These are phyloP conservation scores for Mormyrops attenuatus DNA, from an alignment of 2,797 vertebrate genomes.

Conservation along the genomic window DNA sequence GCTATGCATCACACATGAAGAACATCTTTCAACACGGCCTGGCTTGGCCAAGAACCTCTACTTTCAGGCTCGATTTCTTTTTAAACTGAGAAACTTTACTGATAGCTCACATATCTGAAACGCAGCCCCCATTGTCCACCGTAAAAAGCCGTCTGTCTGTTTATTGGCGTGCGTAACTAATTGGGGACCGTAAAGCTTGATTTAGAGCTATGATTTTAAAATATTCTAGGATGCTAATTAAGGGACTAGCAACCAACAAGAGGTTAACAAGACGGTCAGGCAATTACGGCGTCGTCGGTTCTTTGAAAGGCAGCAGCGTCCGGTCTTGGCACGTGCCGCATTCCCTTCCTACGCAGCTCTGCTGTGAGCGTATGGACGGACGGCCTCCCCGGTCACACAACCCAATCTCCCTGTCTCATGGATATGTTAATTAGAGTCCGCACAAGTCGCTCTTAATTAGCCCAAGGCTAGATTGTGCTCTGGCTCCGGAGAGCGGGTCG, in stretches of 20 bases:
- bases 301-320: constrained; percentile 39
- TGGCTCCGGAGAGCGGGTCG: constrained; percentile 40
- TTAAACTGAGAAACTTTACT: constrained; percentile 1
- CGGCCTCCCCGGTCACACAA: constrained; percentile 45
- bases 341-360: constrained; percentile 29
- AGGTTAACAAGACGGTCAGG: constrained; percentile 66
- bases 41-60: not conserved
- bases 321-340: constrained; percentile 35
- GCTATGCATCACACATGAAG: constrained; percentile 8
- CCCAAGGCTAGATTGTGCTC: constrained; percentile 52
- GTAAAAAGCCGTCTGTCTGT: constrained; percentile 35
- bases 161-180: constrained; percentile 48
- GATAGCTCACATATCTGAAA: not conserved
- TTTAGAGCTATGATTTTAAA: constrained; percentile 70
- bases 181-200: constrained; percentile 57
- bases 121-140: constrained; percentile 31
- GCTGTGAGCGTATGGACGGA: constrained; percentile 37
- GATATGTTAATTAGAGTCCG: constrained; percentile 68
- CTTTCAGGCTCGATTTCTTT: not conserved
- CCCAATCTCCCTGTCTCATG: constrained; percentile 53
- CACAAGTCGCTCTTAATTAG: constrained; percentile 67
- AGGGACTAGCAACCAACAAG: constrained; percentile 67
- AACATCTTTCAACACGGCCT: not conserved
- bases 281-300: constrained; percentile 56
- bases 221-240: constrained; percentile 69